Conservation (phyloP, 1,140 invertebrate species). For the Oreohelix idahoensis region DNA sequence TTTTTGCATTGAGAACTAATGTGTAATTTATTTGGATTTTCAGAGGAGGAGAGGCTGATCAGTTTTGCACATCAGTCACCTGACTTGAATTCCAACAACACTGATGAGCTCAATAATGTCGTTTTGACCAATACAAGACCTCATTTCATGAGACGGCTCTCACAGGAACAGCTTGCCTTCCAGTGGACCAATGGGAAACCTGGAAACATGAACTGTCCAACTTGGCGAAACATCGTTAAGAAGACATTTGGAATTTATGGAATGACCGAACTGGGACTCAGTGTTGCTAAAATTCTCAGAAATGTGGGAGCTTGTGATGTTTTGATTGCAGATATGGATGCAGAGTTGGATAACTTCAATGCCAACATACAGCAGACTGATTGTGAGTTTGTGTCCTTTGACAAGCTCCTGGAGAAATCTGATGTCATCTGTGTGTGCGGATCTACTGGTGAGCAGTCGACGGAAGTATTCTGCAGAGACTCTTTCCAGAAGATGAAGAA, state of each 20-base stretch:
- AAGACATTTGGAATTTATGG: constrained; percentile 89
- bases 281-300: constrained; percentile 79
- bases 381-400: constrained; percentile 64
- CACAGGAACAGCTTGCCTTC: constrained; percentile 30
- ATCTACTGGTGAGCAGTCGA: constrained; percentile 47
- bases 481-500: constrained; percentile 68
- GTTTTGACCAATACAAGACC: constrained; percentile 15
- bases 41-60: constrained; percentile 27
- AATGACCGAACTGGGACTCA: constrained; percentile 80
- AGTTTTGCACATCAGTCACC: not conserved
- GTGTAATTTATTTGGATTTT: not conserved
- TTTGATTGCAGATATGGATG: constrained; percentile 74
- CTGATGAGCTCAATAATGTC: constrained; percentile 8
- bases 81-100: constrained; percentile 16
- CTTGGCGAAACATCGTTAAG: constrained; percentile 80
- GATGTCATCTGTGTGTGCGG: constrained; percentile 69
- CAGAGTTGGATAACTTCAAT: constrained; percentile 78
- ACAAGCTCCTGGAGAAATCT: constrained; percentile 60
- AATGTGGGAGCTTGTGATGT: constrained; percentile 75
- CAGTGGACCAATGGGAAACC: constrained; percentile 34
- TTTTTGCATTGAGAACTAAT: not conserved
- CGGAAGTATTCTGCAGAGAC: constrained; percentile 57
- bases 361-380: not conserved
- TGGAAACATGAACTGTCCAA: constrained; percentile 20
- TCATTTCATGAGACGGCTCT: not conserved